Evolutionary conservation across 2,888 invertebrate genomes (phyloP), one percentile per base, ranked within the genome.

Genomic region (Coelopa pilipes): DNA sequence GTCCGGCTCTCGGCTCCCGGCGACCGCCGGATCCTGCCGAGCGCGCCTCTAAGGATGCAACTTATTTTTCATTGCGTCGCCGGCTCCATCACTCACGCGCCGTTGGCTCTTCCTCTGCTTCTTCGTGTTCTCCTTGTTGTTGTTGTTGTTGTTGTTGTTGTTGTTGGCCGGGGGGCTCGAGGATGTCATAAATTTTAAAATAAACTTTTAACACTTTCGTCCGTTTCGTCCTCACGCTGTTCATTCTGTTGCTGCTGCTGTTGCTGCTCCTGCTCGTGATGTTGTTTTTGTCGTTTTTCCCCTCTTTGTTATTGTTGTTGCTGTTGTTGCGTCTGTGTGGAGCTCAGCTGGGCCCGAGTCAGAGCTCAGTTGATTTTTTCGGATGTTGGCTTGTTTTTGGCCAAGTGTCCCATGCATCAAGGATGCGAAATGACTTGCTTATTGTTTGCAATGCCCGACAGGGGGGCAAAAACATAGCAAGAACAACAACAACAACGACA

Each of bases 151-250:
- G 19, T 46, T 34, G 57, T 17, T 69, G 19, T 57, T 69, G 45
- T 15, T 69, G 68, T 59, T 69, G 59, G 19, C 5, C 24, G 34
- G 34, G 34, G 7, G 34, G 34, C 34, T 34, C 7, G 34, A 9
- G 11, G 60, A 24, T 21, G 24, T 21, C 60, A 62, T 62, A 62
- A 62, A 62, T 62, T 70, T 59, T 70, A 47, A 70, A 70, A 47
- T 70, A 70, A 70, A 70, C 60, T 47, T 70, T 70, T 59, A 70
- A 70, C 70, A 70, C 60, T 68, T 70, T 69, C 13, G 21, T 10
- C 9, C 15, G 34, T 34, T 34, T 59, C 24, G 17, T 59, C 7
- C 19, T 10, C 13, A 19, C 10, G 24, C 45, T 55, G 55, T 19
- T 62, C 24, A 9, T 10, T 0, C 1, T 62, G 1, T 13, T 19